These are phyloP conservation scores for Dromaius novaehollandiae DNA, from an alignment of 2,113 vertebrate genomes.

Conservation along the genomic window DNA sequence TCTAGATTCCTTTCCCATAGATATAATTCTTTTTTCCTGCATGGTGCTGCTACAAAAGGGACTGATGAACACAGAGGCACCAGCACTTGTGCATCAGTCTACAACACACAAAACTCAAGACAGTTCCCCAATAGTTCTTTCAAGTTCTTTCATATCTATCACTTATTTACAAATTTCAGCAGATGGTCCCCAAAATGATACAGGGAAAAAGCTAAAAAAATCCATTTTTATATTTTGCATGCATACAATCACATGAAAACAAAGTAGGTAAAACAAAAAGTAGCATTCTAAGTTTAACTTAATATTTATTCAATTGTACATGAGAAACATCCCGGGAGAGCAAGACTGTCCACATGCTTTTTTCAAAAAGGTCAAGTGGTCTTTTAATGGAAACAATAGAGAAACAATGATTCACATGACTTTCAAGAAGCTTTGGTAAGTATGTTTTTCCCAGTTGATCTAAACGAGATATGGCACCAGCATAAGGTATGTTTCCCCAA, in stretches of 20 bases:
- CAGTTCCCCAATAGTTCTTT: background rate
- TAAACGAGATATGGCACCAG: slow-evolving; percentile 50
- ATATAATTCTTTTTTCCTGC: background rate
- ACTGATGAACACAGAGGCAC: background rate
- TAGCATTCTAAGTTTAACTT: background rate
- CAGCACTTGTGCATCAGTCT: background rate
- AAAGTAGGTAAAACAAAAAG: background rate
- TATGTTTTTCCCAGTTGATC: slow-evolving; percentile 31
- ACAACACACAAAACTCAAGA: background rate
- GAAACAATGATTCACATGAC: background rate
- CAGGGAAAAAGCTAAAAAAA: background rate
- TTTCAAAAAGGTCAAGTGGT: slow-evolving; percentile 41
- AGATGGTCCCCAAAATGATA: background rate
- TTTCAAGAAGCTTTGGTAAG: slow-evolving; percentile 22
- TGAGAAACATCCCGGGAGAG: slow-evolving; percentile 3
- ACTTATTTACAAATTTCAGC: background rate
- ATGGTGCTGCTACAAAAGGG: background rate
- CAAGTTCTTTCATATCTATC: background rate
- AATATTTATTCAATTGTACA: background rate
- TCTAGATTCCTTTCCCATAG: background rate
- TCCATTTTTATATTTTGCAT: background rate
- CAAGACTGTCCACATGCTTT: background rate
- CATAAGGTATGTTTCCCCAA: slow-evolving; percentile 2
- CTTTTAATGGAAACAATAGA: slow-evolving; percentile 2
- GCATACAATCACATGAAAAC: background rate